A percentile compares a stretch with the other conserved stretches of the same genome.
Conservation (phyloP, 2,797 vertebrate species). For the Lepus oiostolus region DNA sequence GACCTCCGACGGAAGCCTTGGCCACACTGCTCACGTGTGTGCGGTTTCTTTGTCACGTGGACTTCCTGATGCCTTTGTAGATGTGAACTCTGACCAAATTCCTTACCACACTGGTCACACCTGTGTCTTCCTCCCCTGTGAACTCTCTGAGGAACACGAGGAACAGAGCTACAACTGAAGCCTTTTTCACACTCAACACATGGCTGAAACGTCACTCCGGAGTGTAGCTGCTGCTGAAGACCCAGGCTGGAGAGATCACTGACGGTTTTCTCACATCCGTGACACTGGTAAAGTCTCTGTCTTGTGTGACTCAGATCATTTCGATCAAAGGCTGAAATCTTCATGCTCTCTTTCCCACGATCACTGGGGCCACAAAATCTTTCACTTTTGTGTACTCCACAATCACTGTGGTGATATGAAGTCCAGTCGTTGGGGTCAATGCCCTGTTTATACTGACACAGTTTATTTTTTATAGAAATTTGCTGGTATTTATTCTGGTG, state of each 20-base stretch:
- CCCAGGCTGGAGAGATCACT: background rate
- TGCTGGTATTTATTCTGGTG: background rate
- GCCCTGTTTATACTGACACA: background rate
- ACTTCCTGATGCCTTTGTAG: constrained; percentile 47
- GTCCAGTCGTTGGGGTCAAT: background rate
- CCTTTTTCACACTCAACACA: constrained; percentile 57
- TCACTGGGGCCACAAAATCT: background rate
- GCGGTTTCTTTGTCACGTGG: constrained; percentile 35
- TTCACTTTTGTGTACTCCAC: background rate
- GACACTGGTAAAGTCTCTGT: constrained; percentile 62
- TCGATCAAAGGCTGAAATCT: background rate
- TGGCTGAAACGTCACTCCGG: background rate
- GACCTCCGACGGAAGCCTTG: constrained; percentile 51
- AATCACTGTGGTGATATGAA: background rate
- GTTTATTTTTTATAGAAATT: background rate
- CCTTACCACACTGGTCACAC: constrained; percentile 49
- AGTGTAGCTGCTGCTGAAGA: constrained; percentile 11
- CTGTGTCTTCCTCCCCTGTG: constrained; percentile 44
- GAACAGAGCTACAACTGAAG: constrained; percentile 22
- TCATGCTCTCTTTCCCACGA: background rate
- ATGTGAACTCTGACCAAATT: constrained; percentile 44
- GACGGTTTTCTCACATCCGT: background rate
- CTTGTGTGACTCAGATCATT: background rate
- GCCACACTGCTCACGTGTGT: constrained; percentile 44
- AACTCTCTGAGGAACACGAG: constrained; percentile 51